These are phyloP conservation scores for Limulus polyphemus DNA, from an alignment of 2,888 invertebrate species.

Conservation along the genomic window DNA sequence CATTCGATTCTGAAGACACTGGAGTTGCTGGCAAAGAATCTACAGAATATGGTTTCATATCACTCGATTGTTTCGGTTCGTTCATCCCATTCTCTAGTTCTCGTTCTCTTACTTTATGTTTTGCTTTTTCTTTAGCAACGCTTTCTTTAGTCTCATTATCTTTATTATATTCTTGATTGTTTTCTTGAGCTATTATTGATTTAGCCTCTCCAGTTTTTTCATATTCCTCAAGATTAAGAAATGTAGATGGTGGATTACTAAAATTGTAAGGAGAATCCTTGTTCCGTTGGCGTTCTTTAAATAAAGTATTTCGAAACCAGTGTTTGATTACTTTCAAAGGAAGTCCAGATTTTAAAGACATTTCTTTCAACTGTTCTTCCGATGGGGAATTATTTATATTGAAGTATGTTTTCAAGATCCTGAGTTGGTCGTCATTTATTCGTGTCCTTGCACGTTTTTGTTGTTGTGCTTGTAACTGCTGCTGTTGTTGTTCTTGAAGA, in stretches of 20 bases:
- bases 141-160: no score
- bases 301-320: slow-evolving; percentile 98
- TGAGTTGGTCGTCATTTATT: slow-evolving; percentile 97
- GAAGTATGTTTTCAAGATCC: slow-evolving; percentile 92
- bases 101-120: no score
- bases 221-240: slow-evolving; percentile 83
- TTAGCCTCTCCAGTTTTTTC: slow-evolving; percentile 96
- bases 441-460: slow-evolving; percentile 94
- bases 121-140: no score
- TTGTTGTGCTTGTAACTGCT: slow-evolving; percentile 40
- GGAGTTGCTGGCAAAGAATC: no score
- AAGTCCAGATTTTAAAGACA: slow-evolving; percentile 92
- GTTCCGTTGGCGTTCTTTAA: slow-evolving; percentile 95
- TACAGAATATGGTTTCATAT: no score
- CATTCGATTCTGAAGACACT: no score
- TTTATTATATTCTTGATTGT: no score
- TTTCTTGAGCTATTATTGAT: slow-evolving; percentile 48
- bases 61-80: no score
- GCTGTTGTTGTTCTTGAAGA: slow-evolving; percentile 31
- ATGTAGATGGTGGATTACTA: slow-evolving; percentile 94
- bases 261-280: slow-evolving; percentile 99
- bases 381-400: slow-evolving; percentile 99
- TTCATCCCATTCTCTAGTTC: no score
- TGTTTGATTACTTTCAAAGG: slow-evolving; percentile 99
- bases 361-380: slow-evolving; percentile 94